Base-by-base conservation (phyloP, 2,888 invertebrate species). In the Lasioglossum villosulum region DNA sequence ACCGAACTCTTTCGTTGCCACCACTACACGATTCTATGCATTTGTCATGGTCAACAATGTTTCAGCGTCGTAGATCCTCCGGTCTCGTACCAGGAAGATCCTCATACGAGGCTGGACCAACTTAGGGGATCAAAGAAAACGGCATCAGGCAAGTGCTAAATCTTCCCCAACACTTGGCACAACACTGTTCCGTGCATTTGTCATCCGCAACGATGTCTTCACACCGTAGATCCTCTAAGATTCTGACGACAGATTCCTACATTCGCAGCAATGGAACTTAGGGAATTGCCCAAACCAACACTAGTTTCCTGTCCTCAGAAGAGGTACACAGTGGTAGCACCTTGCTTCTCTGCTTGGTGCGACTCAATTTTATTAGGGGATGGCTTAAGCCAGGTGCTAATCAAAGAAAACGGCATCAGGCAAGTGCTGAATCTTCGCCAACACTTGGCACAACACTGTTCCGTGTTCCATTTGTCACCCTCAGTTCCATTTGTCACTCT, bases 11-110 rank as follows among this genome's bases (percentile, higher is more conserved):
- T 12, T 27, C 16, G 5, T 30, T 59, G 59, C 14, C 59, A 59
- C 27, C n/a, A 5, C 1, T 14, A 23, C 52, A 14, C 16, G 63
- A 1, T 27, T 63, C 30, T 63, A 63, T 6, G 63, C 63, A 16
- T 63, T 30, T 63, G 63, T 63, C 63, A 63, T 63, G 16, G 16
- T 63, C 30, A 63, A 63, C 63, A 63, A 30, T 63, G 63, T 63
- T 12, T 63, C 63, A 52, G 52, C 52, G 23, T 52, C 52, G 23
- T n/a, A 52, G 23, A 52, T 8, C 2, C 52, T 52, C 52, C 52
- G 10, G 10, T 10, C 52, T 52, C 10, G 0, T 52, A 52, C n/a
- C 23, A n/a, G 52, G 0, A 52, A 52, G 52, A 52, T n/a, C 52
- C 0, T 8, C 10, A 52, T 23, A 10, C 52, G 3, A 52, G 3